Base-by-base conservation (phyloP, 2,797 vertebrate genomes). In the Iguana delicatissima region DNA sequence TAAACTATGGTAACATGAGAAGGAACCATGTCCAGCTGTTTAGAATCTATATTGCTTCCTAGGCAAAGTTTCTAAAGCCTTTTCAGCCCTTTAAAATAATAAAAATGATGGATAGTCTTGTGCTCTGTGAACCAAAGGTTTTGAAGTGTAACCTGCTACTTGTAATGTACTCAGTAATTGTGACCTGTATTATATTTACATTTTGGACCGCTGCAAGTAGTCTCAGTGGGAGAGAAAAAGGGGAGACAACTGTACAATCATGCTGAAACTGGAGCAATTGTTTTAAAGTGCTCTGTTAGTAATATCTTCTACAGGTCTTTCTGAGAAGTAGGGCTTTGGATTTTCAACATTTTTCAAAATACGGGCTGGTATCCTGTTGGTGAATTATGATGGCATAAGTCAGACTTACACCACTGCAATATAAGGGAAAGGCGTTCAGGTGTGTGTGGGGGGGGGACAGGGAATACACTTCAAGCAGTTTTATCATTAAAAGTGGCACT, bases 121-220 rank as follows among this genome's bases (percentile, higher is more conserved):
- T 95, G 94, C 94, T 94, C 94, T 94, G 92, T 95, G 96, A 96
- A 96, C 94, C 95, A 96, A 96, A 93, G 92, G 93, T 96, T 96
- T 96, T 96, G 95, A 96, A 96, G 96, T 96, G 95, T 96, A 96
- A 96, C 94, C 95, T 96, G 95, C 95, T 96, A 96, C 95, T 96
- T 96, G 96, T 96, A 96, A 96, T 95, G 93, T 93, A 95, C 95
- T 95, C 96, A 94, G 0, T 96, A 95, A 93, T 96, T 95, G 95
- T 95, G 95, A 94, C 93, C 94, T 87, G 91, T 69, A 90, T 94
- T 93, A 93, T 89, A 81, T 92, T 90, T 93, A 93, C 94, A 95
- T 24, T 91, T 0, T 0, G 84, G 6, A 13, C 92, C 91, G 32
- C 86, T 81, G 82, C 74, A 88, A 73, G 86, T 74, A 62, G 64